phyloP scores from a whole-genome alignment of 2,113 vertebrate species.

The sheep (Ovis aries) region DNA sequence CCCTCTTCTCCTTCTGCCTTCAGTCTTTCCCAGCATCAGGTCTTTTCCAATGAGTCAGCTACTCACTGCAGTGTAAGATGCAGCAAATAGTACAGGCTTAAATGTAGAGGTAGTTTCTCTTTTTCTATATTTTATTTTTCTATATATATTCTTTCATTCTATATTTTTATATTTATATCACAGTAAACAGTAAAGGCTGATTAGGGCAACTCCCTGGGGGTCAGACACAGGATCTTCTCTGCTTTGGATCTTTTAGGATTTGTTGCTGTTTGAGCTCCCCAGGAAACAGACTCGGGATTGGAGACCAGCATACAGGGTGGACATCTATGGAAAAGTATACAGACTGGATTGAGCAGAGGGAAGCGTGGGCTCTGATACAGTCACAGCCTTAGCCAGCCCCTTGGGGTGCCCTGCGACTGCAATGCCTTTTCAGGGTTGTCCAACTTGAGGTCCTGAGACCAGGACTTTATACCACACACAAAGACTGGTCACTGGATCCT shows the following conservation, averaged over 20 bases:
- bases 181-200: neutral
- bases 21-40: neutral
- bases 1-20: neutral
- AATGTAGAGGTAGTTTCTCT: neutral
- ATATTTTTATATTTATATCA: neutral
- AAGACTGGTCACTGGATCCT: neutral
- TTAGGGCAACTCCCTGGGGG: neutral
- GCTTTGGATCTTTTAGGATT: neutral
- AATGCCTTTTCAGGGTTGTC: neutral
- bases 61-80: neutral
- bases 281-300: neutral
- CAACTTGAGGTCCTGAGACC: neutral
- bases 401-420: too few species aligned
- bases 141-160: neutral
- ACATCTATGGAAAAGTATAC: neutral
- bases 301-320: neutral
- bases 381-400: neutral
- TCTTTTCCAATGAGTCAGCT: neutral
- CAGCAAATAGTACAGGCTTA: accelerated
- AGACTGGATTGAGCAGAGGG: neutral
- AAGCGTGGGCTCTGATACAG: neutral
- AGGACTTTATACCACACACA: neutral
- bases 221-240: neutral
- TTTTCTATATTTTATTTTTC: neutral
- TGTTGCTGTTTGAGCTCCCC: neutral